Evolutionary conservation across 1,140 invertebrate species (phyloP), one percentile per base, ranked within the genome.

Genomic region (Dinothrombium tinctorium): DNA sequence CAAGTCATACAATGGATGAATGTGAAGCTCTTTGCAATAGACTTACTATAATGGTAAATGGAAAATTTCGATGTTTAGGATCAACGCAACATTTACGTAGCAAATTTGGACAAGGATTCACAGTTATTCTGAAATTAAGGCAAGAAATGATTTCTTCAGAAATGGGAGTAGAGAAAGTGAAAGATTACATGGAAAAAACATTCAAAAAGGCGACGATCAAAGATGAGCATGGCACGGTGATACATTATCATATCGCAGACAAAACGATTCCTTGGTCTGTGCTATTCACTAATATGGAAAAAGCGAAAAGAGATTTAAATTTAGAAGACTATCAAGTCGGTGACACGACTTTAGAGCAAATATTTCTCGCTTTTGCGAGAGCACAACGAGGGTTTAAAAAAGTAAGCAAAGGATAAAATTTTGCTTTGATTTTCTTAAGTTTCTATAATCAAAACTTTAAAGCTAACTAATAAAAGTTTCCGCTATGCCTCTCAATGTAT

Each of bases 41-140:
- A 37, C 56, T 86, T 33, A 79, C 76, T 20, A 79, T 89, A 33
- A 86, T 89, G 80, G 79, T 84, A 1, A 73, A 73, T 54, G 83
- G 83, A 1, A 64, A 73, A 42, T 68, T 86, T 45, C 68, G 65
- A 45, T 77, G 75, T 48, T 59, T 76, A 31, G 75, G 73, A 12
- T 66, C 65, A 24, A 64, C 72, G 67, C 67, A 73, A 31, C 66
- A 73, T 46, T 60, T 80, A 12, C 74, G 77, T 47, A 53, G 36
- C 44, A 77, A 75, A 53, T 80, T 78, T 52, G 76, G 77, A 22
- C 65, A 72, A 49, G 76, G 76, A 3, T 46, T 33, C 22, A 39
- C 28, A 15, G 19, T 23, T 1, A 37, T 23, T 11, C 21, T 37
- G 11, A 37, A 37, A 22, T 2, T 37, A 3, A 22, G 11, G 9